Conservation (phyloP, 2,797 vertebrate species). For the Parauchenoglanis ngamensis region DNA sequence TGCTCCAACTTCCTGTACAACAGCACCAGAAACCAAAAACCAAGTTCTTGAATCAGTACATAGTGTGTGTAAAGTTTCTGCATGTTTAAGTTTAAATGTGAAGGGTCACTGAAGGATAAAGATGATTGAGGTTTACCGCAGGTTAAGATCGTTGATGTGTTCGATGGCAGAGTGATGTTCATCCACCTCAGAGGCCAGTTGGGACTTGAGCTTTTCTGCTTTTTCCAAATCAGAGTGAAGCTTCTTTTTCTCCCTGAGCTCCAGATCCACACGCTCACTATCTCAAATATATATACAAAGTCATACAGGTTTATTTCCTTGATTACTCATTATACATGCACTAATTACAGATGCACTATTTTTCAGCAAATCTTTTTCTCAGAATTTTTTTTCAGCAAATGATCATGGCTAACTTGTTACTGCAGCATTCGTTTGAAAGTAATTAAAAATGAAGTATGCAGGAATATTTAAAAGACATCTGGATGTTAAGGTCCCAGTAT, state of each 20-base stretch:
- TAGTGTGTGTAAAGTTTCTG: neutral
- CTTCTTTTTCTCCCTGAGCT: slow-evolving; percentile 89
- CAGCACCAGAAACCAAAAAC: neutral
- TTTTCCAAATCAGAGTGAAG: slow-evolving; percentile 88
- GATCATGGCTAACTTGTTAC: neutral
- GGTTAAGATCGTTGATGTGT: slow-evolving; percentile 83
- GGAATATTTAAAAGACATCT: neutral
- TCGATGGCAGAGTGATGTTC: slow-evolving; percentile 92
- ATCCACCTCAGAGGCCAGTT: slow-evolving; percentile 91
- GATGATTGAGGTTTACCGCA: slow-evolving; percentile 68
- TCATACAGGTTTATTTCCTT: no score
- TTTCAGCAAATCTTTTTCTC: neutral
- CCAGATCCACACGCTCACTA: slow-evolving; percentile 86
- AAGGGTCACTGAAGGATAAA: neutral
- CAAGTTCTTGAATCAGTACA: neutral
- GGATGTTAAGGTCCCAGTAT: neutral
- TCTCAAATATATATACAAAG: neutral
- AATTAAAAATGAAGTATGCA: neutral
- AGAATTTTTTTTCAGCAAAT: neutral
- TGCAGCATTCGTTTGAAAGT: neutral
- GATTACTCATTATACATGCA: neutral
- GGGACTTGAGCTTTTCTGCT: slow-evolving; percentile 86
- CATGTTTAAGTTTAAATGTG: neutral
- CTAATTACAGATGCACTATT: neutral
- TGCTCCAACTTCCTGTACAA: slow-evolving; percentile 87